phyloP scores from a whole-genome alignment of 2,888 invertebrate species.

The Drosophila pegasa region DNA sequence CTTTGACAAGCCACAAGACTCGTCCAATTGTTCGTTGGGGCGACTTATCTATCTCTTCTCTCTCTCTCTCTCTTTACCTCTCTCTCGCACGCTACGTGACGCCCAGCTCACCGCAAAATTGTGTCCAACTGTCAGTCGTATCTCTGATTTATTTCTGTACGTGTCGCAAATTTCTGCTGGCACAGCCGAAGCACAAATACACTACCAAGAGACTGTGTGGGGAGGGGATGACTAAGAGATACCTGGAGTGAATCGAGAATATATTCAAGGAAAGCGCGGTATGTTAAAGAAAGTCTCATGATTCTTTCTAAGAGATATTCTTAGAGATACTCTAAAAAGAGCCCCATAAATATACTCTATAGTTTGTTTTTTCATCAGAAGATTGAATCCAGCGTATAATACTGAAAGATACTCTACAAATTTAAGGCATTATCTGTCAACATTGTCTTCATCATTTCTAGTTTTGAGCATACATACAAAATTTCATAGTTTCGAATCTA shows the following conservation, averaged over 20 bases:
- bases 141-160: conserved; percentile 52
- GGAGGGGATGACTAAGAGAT: background rate
- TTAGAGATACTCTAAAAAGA: too few relatives aligned
- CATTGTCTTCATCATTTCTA: too few relatives aligned
- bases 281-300: too few relatives aligned
- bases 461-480: too few relatives aligned
- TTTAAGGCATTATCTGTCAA: too few relatives aligned
- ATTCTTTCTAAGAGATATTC: too few relatives aligned
- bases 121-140: conserved; percentile 32
- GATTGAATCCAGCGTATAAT: too few relatives aligned
- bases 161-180: conserved; percentile 14
- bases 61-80: background rate
- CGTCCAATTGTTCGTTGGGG: conserved; percentile 12
- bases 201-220: conserved; percentile 1
- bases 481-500: too few relatives aligned
- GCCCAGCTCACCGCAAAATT: conserved; percentile 24
- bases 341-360: too few relatives aligned
- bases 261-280: background rate
- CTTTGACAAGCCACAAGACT: conserved; percentile 20
- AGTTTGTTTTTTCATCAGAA: too few relatives aligned
- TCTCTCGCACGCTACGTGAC: conserved; percentile 39
- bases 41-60: conserved; percentile 4
- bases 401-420: too few relatives aligned
- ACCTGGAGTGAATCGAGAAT: background rate
- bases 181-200: conserved; percentile 24